These are phyloP conservation scores for Takifugu rubripes DNA, from an alignment of 2,797 vertebrate species.

Conservation along the genomic window DNA sequence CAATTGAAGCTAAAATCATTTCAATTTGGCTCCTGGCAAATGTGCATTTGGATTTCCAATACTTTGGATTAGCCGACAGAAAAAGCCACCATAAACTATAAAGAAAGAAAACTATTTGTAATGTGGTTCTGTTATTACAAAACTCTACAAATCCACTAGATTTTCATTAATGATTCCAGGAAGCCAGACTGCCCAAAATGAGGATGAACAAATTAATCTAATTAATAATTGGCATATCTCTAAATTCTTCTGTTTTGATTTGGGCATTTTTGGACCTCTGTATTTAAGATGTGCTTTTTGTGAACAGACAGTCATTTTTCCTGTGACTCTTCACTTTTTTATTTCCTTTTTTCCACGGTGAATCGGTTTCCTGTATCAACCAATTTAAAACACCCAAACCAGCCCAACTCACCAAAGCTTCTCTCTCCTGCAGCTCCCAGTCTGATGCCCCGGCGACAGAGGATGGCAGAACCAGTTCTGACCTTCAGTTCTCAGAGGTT, in stretches of 20 bases:
- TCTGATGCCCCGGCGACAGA: constrained; percentile 80
- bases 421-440: constrained; percentile 75
- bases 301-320: background rate
- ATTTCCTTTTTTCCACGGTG: background rate
- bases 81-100: too few species aligned
- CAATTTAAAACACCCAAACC: constrained; percentile 17
- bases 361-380: background rate
- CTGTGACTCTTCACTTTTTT: background rate
- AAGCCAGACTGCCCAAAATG: background rate
- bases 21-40: too few species aligned
- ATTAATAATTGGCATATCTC: too few species aligned
- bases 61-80: too few species aligned
- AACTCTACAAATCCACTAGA: background rate
- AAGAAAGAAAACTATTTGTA: background rate
- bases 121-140: background rate
- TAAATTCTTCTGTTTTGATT: too few species aligned
- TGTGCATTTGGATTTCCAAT: too few species aligned
- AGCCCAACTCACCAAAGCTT: background rate
- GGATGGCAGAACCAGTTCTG: constrained; percentile 79
- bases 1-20: background rate
- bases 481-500: constrained; percentile 88
- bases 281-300: too few species aligned
- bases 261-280: too few species aligned
- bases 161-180: background rate
- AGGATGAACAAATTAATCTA: too few species aligned